These are phyloP conservation scores for Psylliodes chrysocephalus DNA, from an alignment of 2,888 invertebrate genomes.

Conservation along the genomic window DNA sequence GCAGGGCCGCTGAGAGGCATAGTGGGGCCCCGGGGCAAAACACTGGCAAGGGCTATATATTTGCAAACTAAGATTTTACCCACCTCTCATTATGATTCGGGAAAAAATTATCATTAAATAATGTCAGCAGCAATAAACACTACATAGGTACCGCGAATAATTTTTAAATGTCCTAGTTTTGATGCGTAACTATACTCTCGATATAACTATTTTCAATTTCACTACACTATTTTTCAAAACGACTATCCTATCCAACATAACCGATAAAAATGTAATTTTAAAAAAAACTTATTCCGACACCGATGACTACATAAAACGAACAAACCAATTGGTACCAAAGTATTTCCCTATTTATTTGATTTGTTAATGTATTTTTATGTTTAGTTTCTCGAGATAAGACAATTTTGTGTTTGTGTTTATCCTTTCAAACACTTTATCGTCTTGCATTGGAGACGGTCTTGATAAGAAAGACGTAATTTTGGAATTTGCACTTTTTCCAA, in stretches of 20 bases:
- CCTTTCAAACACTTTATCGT: not conserved
- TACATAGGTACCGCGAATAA: too few species aligned
- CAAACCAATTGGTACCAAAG: not conserved
- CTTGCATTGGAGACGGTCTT: not conserved
- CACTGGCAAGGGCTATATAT: too few species aligned
- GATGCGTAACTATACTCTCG: too few species aligned
- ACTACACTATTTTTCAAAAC: conserved; percentile 42
- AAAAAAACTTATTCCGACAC: not conserved
- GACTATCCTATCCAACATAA: conserved; percentile 37
- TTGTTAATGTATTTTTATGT: conserved; percentile 5
- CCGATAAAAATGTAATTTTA: not conserved
- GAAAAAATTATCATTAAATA: conserved; percentile 32
- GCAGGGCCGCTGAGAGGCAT: too few species aligned
- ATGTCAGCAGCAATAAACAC: too few species aligned
- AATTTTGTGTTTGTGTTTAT: conserved; percentile 14
- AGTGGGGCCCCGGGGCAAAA: too few species aligned
- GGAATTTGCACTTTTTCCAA: conserved; percentile 18
- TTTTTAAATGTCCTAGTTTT: too few species aligned
- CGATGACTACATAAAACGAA: not conserved
- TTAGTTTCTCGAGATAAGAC: not conserved
- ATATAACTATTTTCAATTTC: conserved; percentile 30
- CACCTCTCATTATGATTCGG: conserved; percentile 40
- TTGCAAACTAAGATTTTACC: too few species aligned
- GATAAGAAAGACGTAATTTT: conserved; percentile 14
- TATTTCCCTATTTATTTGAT: conserved; percentile 1